Evolutionary conservation across 2,797 vertebrate genomes (phyloP), one percentile per base, ranked within the genome.

Genomic region (Cercopithecus hamlyni): DNA sequence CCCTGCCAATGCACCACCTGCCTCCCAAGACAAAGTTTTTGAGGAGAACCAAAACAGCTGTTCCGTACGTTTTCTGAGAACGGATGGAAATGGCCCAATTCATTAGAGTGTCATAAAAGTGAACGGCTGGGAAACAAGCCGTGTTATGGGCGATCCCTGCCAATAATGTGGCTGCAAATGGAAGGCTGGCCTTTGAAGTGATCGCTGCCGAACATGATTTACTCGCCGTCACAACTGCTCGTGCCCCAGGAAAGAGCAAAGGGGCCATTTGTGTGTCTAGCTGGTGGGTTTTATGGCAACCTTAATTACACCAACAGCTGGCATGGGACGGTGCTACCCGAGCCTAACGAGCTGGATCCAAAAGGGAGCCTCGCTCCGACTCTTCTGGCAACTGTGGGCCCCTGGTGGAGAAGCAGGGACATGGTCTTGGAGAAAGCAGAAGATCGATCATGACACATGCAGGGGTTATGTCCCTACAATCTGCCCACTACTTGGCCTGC

Each of bases 121-220:
- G 17, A 90, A 67, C 0, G 82, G 76, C 85, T 2, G 0, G 87
- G 73, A 83, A 81, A 75, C 41, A 13, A 61, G 57, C 83, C 13
- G 2, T 30, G 90, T 33, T 12, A 70, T 0, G 8, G 84, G 80
- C 0, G 0, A 27, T 2, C 58, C 36, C 90, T 26, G 84, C 67
- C 83, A 70, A 48, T 3, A 12, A 26, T 2, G 2, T 19, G 4
- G 75, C 45, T 14, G 2, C 50, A 2, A 67, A 67, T 3, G 8
- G 94, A 26, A 43, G 86, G 95, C 64, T 86, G 96, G 77, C 72
- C 94, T 90, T 77, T 7, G 14, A 24, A 36, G 61, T 8, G n/a
- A 15, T n/a, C 4, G 0, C 58, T 1, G 1, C 26, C 0, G 0
- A 82, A 7, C 45, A 0, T 45, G 85, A 64, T 52, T 58, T n/a